Evolutionary conservation across 2,888 invertebrate species (phyloP), one percentile per base, ranked within the genome.

Genomic region (Callinectes sapidus): DNA sequence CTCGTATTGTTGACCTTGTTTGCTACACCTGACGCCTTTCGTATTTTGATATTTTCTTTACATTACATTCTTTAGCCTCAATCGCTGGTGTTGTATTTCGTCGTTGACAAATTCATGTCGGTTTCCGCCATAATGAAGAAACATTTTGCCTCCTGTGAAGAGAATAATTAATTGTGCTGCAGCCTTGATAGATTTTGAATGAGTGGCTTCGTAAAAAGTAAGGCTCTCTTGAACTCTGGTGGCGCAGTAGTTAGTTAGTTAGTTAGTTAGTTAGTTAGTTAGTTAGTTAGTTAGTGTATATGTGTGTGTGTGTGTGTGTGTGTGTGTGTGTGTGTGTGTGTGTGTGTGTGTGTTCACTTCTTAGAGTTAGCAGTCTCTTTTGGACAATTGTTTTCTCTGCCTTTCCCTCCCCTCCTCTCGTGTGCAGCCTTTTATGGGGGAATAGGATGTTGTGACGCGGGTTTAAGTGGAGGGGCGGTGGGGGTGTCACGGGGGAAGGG

Each of bases 301-400:
- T 87, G 55, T 87, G 55, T 87, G 55, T 87, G 42, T 48, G 55
- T 87, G 23, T 87, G 55, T 87, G 55, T 55, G 55, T 87, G 55
- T 42, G 55, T 42, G 55, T 32, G 55, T 42, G 55, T 87, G 55
- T 71, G 71, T 71, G 66, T 66, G 66, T n/a, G 66, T n/a, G 66
- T 66, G 66, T 66, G 66, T 23, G 18, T 66, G 66, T 66, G 66
- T n/a, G 66, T 16, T 10, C 13, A 87, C 48, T 13, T 61, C 61
- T 18, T 61, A 61, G 61, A 23, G 61, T 61, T 61, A 61, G 61
- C 23, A 61, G 61, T 61, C n/a, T 13, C 28, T 28, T 71, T 71
- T 23, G n/a, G 71, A n/a, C 28, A 71, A 71, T n/a, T 71, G 71
- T 71, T 28, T n/a, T n/a, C 28, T 71, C 13, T 71, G 71, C 28